Evolutionary conservation across 2,888 invertebrate species (phyloP).

Genomic region (Steinernema scapterisci): DNA sequence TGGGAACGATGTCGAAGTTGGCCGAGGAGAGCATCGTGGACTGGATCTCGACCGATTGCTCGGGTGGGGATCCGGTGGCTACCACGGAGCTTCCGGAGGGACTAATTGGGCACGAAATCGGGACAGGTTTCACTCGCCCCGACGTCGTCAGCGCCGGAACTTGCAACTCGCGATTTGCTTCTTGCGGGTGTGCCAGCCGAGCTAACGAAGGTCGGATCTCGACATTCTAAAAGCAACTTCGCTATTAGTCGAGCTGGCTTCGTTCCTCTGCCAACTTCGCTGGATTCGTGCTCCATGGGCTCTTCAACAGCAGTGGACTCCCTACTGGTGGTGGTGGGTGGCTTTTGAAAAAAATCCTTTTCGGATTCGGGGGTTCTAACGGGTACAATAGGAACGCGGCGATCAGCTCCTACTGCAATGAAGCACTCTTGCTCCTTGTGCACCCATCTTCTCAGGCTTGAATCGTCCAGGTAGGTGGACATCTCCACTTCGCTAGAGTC

Average conservation of each 20-base stretch:
- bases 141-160: not conserved
- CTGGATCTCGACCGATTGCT: slow-evolving; percentile 5
- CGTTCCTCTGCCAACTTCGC: not conserved
- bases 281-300: not conserved
- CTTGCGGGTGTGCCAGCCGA: not conserved
- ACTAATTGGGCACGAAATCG: slow-evolving; percentile 14
- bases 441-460: not conserved
- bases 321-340: slow-evolving; percentile 7
- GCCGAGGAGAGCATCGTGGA: not conserved
- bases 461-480: slow-evolving; percentile 1
- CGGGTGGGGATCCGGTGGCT: not conserved
- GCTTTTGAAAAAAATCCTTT: slow-evolving; percentile 20
- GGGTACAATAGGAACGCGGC: slow-evolving; percentile 4
- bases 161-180: not conserved
- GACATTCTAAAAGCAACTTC: not conserved
- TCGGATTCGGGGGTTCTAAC: slow-evolving; percentile 10
- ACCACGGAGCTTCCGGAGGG: slow-evolving; percentile 1
- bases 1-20: slow-evolving; percentile 2
- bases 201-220: not conserved
- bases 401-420: not conserved
- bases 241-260: not conserved
- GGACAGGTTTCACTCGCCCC: not conserved
- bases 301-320: not conserved
- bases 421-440: not conserved
- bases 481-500: slow-evolving; percentile 7